phyloP scores from a whole-genome alignment of 2,113 vertebrate species.

The Edolisoma coerulescens region DNA sequence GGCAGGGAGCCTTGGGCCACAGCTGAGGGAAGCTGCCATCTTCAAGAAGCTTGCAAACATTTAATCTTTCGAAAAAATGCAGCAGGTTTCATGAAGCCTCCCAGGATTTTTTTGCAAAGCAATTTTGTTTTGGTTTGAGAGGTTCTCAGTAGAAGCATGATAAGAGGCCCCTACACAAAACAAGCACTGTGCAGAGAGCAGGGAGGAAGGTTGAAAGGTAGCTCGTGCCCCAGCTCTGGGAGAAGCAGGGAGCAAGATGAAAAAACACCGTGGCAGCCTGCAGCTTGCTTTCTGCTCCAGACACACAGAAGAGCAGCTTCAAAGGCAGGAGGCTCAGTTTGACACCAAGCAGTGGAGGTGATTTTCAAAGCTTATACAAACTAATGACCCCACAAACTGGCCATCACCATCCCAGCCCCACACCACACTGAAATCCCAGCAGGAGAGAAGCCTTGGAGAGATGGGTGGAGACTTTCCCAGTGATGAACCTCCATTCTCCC shows the following conservation, averaged over 20 bases:
- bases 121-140: neutral
- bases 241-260: slow-evolving; percentile 22
- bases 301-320: slow-evolving; percentile 1
- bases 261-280: neutral
- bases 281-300: neutral
- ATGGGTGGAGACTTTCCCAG: neutral
- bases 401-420: neutral
- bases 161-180: neutral
- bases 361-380: neutral
- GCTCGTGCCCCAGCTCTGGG: neutral
- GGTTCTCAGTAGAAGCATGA: neutral
- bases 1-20: neutral
- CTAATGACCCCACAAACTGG: neutral
- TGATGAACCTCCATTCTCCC: neutral
- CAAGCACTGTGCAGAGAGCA: neutral
- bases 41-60: neutral
- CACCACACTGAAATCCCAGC: neutral
- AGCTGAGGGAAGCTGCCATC: neutral
- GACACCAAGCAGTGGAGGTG: neutral
- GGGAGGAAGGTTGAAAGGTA: neutral
- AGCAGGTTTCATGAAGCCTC: neutral
- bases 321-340: slow-evolving; percentile 25
- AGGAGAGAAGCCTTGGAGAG: neutral
- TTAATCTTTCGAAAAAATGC: neutral
- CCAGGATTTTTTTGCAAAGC: neutral